Base-by-base conservation (phyloP, 1,140 invertebrate species). In the Rhopalosiphum maidis region DNA sequence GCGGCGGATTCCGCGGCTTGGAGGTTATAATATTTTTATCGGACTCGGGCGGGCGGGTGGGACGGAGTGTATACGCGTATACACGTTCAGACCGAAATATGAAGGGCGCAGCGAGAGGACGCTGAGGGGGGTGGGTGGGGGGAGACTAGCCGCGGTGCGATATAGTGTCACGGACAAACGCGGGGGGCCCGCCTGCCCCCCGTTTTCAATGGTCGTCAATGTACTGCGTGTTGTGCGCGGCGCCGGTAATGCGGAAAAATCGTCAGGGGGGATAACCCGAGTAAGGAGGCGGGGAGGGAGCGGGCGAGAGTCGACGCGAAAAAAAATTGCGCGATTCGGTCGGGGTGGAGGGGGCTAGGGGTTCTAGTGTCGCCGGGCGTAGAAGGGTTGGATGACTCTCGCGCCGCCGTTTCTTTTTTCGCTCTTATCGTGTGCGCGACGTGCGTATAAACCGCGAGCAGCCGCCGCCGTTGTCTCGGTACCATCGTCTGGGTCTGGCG, bases 81-180 rank as follows among this genome's bases (percentile, higher is more conserved):
- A 85, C 22, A 15, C 46, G 86, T n/a, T 48, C n/a, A 88, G 1
- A 22, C 18, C 35, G n/a, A 37, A 51, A 89, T n/a, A 22, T 48
- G 60, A 83, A 46, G 90, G 90, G 90, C 90, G 55, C 55, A 46
- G 46, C 21, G 43, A 35, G n/a, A 11, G 9, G 21, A 21, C 7
- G n/a, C 30, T n/a, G 43, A 22, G 43, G 43, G 43, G 60, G 43
- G 60, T 22, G 41, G 30, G 90, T 30, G 43, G 41, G 30, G 90
- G 43, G 43, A 82, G 9, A 83, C 55, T 43, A 25, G 8, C 30
- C 21, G 35, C n/a, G 48, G 11, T 51, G 90, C 23, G 37, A 48
- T 51, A 51, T 48, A 87, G 90, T 91, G 41, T 91, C 90, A 91
- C 25, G 90, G 90, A 46, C 90, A 46, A 48, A 35, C 30, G 41